Evolutionary conservation across 2,113 vertebrate genomes (phyloP), one percentile per base, ranked within the genome.

Genomic region (Halichoerus grypus): DNA sequence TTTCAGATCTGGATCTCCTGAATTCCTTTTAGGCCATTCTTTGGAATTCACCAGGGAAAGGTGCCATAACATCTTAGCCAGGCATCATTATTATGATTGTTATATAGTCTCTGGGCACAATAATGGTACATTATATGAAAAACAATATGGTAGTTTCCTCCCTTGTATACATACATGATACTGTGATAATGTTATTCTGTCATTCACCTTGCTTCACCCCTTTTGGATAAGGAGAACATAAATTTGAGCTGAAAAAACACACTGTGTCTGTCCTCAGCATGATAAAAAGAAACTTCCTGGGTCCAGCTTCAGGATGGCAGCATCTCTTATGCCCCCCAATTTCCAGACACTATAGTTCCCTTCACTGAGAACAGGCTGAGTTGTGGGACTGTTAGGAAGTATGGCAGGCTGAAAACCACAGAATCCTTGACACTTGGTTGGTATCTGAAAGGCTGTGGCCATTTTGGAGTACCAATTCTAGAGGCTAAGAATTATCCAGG

Each of bases 81-180:
- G 57, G 94, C 4, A n/a, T 28, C 46, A 95, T 93, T 95, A 91
- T 83, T 94, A 96, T 87, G 61, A 80, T 92, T 89, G 67, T 39
- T 83, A 63, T 79, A 83, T 92, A 96, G 86, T 82, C 11, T 97
- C 57, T 90, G 31, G 33, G 36, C 28, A 95, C 24, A 82, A 84
- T 65, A 57, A 69, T 61, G 15, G 51, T 95, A 95, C 28, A 92
- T 91, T 93, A 92, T 91, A 67, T 92, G 26, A 85, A 96, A 94
- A 97, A 85, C 90, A 86, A 97, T 95, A 89, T 19, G 13, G 28
- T 97, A 69, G 15, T 88, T 97, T 79, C 26, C 22, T 94, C 87
- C 33, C 49, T 95, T 96, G 18, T 83, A 86, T 88, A 92, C 88
- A 51, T 46, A 85, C 94, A 46, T 93, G 65, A 93, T 97, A 77